Evolutionary conservation across 2,113 vertebrate genomes (phyloP), one percentile per base, ranked within the genome.

Genomic region (Pelecanoides urinatrix): DNA sequence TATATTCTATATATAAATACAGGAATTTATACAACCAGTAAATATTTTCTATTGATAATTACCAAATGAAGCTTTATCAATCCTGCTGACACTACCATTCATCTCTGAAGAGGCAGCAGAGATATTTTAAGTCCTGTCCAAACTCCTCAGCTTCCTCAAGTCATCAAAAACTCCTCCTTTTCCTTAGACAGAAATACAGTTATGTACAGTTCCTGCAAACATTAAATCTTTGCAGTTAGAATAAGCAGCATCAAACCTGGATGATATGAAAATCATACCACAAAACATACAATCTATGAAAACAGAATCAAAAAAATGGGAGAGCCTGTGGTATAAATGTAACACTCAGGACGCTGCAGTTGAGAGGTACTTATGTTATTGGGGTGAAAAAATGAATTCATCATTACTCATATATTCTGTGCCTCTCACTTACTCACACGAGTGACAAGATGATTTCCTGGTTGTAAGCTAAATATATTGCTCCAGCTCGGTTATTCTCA

Each of bases 391-490:
- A 88, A 76, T 26, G 72, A 38, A 53, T n/a, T 56, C 49, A 4
- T 66, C 38, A 68, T 80, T 65, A 36, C 26, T 84, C 19, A 77
- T 72, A 78, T 59, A 91, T 86, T 83, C 72, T 94, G 62, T 71
- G 55, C 22, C 25, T 72, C 68, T 91, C 49, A 73, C 55, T 87
- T 47, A 68, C 7, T 81, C 30, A 27, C 25, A 38, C 0, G 17
- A 91, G 77, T 81, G 67, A 80, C 66, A 76, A 62, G 89, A 50
- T 61, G 67, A 85, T 94, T 87, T 95, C 71, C 84, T 95, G 85
- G 80, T 67, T 91, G 66, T 83, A 94, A 92, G 81, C 77, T 96
- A 95, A 97, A 94, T 94, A 86, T 95, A 97, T 93, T 91, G 92
- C 86, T 97, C 58, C 81, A 95, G 94, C 86, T 90, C 45, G 38